Conservation (phyloP, 2,113 vertebrate genomes). For the Limnothrissa miodon region DNA sequence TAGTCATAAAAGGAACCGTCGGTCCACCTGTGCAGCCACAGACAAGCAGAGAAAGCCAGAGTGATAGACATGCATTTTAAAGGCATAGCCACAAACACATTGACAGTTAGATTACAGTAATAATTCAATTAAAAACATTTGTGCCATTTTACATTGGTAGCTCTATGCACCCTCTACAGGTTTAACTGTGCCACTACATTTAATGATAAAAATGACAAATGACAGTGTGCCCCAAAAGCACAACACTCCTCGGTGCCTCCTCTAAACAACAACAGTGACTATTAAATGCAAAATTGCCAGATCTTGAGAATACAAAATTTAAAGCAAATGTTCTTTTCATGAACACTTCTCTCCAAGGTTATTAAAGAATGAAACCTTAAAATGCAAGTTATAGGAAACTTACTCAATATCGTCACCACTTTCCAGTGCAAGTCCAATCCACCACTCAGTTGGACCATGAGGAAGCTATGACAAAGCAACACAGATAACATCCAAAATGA, state of each 20-base stretch:
- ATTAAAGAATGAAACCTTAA: not conserved
- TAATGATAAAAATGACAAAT: not conserved
- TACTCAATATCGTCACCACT: not conserved
- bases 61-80: not conserved
- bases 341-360: no score
- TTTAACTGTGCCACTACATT: not conserved
- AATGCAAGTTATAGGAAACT: not conserved
- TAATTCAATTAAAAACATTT: no score
- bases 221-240: not conserved
- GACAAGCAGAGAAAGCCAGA: not conserved
- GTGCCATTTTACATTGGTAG: no score
- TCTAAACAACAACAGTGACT: no score
- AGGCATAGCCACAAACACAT: not conserved
- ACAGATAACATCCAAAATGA: not conserved
- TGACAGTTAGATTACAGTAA: not conserved
- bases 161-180: no score
- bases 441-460: slow-evolving; percentile 1
- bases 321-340: no score
- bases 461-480: not conserved
- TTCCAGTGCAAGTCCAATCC: not conserved
- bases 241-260: no score
- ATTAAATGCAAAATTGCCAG: no score
- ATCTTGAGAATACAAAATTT: no score
- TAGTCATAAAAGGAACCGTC: slow-evolving; percentile 78
- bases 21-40: slow-evolving; percentile 74